phyloP scores from a whole-genome alignment of 1,140 invertebrate genomes.

The Calliopsis andreniformis region DNA sequence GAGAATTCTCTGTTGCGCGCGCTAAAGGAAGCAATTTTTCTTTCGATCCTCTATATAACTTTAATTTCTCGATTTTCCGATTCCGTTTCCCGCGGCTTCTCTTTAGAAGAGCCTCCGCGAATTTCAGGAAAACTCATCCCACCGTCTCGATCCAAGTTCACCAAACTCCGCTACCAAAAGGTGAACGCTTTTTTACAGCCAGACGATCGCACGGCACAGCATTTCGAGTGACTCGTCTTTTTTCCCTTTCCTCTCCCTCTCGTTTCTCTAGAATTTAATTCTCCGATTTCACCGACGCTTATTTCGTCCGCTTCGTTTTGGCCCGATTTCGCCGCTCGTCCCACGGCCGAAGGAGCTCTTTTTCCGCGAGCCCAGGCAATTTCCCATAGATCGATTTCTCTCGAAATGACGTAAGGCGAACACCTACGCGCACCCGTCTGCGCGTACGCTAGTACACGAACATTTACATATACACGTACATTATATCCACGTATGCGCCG shows the following conservation, averaged over 20 bases:
- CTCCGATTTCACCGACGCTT: constrained; percentile 31
- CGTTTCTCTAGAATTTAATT: constrained; percentile 41
- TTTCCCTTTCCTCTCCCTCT: no score
- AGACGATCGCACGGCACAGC: neutral
- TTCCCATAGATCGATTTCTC: constrained; percentile 61
- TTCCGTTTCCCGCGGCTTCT: neutral
- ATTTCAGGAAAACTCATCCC: constrained; percentile 24
- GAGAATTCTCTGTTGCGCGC: neutral
- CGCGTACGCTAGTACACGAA: no score
- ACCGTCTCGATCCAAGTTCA: neutral
- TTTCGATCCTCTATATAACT: constrained; percentile 31
- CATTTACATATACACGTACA: neutral
- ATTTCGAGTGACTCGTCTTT: neutral
- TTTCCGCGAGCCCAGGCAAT: constrained; percentile 54
- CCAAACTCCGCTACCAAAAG: constrained; percentile 8
- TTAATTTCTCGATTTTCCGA: constrained; percentile 36
- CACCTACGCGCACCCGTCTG: neutral
- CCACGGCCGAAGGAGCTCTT: constrained; percentile 3
- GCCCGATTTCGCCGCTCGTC: constrained; percentile 36
- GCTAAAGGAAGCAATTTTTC: constrained; percentile 34
- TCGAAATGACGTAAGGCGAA: constrained; percentile 48
- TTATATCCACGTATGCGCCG: constrained; percentile 1
- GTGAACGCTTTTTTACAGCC: neutral
- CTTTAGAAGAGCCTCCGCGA: neutral
- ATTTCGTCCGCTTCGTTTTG: constrained; percentile 29